Percentiles rank a stretch among this genome's conserved stretches.
phyloP scores from a whole-genome alignment of 2,888 invertebrate genomes.

The Noctua janthe region DNA sequence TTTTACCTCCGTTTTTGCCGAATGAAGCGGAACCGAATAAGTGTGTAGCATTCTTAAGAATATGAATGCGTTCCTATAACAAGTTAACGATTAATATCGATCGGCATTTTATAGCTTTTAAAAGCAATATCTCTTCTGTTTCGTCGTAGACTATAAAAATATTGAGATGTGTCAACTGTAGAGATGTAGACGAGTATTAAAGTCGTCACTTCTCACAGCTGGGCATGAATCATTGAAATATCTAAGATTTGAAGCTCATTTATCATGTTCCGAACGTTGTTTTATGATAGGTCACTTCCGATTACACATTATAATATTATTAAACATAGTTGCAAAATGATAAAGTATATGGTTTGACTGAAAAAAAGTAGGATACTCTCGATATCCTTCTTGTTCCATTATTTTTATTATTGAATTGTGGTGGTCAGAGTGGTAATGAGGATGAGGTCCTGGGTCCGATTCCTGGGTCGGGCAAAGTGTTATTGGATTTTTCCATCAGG shows the following conservation, averaged over 20 bases:
- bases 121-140: slow-evolving; percentile 42
- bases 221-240: slow-evolving; percentile 22
- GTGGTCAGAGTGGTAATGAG: too few species aligned
- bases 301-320: not conserved
- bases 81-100: slow-evolving; percentile 56
- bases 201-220: not conserved
- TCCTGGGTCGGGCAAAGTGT: too few species aligned
- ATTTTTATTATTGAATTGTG: too few species aligned
- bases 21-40: not conserved
- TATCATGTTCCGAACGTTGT: slow-evolving; percentile 13
- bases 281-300: slow-evolving; percentile 31
- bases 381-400: not conserved
- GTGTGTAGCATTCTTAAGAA: slow-evolving; percentile 21
- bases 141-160: slow-evolving; percentile 26
- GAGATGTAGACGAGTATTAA: not conserved
- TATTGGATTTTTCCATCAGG: too few species aligned
- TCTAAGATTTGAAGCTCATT: slow-evolving; percentile 23
- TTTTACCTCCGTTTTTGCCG: not conserved
- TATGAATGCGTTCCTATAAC: slow-evolving; percentile 46
- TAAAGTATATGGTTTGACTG: not conserved
- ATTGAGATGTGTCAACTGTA: slow-evolving; percentile 31
- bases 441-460: too few species aligned
- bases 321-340: slow-evolving; percentile 6
- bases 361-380: not conserved
- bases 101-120: slow-evolving; percentile 52